Conservation (phyloP, 1,140 invertebrate species). For the Temnothorax longispinosus region DNA sequence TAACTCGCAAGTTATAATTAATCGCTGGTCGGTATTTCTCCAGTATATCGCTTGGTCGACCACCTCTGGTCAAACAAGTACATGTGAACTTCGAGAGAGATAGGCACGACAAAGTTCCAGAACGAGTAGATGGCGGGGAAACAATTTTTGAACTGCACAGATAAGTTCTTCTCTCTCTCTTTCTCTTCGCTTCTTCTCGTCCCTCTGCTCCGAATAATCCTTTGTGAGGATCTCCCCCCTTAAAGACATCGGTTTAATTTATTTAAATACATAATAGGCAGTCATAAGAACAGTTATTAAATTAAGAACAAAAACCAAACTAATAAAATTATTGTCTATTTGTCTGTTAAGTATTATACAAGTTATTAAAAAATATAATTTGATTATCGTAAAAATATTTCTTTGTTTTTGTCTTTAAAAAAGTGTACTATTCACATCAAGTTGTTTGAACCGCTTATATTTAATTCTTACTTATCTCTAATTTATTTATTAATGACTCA, state of each 20-base stretch:
- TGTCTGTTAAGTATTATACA: no score
- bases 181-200: background rate
- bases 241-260: background rate
- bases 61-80: slow-evolving; percentile 41
- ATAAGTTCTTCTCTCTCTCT: background rate
- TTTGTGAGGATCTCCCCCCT: background rate
- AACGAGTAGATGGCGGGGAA: background rate
- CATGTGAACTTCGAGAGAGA: slow-evolving; percentile 21
- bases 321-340: background rate
- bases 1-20: slow-evolving; percentile 39
- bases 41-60: slow-evolving; percentile 21
- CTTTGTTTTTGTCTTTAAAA: background rate
- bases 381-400: background rate
- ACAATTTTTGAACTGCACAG: background rate
- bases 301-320: background rate
- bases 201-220: background rate
- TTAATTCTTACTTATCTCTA: background rate
- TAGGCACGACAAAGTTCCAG: slow-evolving; percentile 34
- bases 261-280: background rate
- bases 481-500: background rate
- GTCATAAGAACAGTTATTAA: background rate
- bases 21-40: slow-evolving; percentile 22
- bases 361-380: background rate
- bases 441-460: background rate
- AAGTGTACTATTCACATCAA: background rate